These are phyloP conservation scores for Rhinella marina DNA, from an alignment of 2,797 vertebrate genomes.

Conservation along the genomic window DNA sequence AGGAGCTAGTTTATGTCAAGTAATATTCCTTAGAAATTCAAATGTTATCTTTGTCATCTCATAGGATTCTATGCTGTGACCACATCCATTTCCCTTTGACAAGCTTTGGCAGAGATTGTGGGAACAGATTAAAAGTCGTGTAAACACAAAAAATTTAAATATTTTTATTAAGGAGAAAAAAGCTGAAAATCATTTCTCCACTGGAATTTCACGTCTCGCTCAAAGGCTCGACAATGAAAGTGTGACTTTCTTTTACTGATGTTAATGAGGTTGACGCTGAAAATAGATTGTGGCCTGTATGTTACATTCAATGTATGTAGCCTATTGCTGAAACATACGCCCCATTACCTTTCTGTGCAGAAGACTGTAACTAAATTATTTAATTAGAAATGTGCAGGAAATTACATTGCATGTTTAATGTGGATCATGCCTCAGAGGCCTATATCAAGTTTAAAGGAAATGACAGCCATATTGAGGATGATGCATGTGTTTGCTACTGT, in stretches of 20 bases:
- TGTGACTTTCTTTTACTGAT: not conserved
- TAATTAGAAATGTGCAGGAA: conserved; percentile 41
- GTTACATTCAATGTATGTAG: not conserved
- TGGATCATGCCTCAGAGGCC: conserved; percentile 22
- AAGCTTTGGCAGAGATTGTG: not conserved
- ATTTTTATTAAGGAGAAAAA: not conserved
- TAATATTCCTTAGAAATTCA: conserved; percentile 2
- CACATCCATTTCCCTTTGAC: not conserved
- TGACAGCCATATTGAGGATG: conserved; percentile 26
- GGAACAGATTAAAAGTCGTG: not conserved
- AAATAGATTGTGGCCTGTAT: conserved; percentile 34
- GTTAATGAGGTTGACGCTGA: conserved; percentile 34
- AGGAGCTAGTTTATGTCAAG: not conserved
- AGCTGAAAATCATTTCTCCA: not conserved
- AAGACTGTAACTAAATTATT: conserved; percentile 18
- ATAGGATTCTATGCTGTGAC: not conserved
- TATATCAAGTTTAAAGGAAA: conserved; percentile 35
- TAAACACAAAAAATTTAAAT: not conserved
- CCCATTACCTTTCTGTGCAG: conserved; percentile 38
- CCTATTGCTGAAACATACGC: conserved; percentile 11
- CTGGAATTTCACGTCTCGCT: not conserved
- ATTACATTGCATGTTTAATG: conserved; percentile 31
- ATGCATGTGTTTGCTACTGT: conserved; percentile 13
- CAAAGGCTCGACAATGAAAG: not conserved
- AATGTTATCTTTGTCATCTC: conserved; percentile 9